Evolutionary conservation across 2,797 vertebrate species (phyloP).

Genomic region (Hylomyscus alleni): DNA sequence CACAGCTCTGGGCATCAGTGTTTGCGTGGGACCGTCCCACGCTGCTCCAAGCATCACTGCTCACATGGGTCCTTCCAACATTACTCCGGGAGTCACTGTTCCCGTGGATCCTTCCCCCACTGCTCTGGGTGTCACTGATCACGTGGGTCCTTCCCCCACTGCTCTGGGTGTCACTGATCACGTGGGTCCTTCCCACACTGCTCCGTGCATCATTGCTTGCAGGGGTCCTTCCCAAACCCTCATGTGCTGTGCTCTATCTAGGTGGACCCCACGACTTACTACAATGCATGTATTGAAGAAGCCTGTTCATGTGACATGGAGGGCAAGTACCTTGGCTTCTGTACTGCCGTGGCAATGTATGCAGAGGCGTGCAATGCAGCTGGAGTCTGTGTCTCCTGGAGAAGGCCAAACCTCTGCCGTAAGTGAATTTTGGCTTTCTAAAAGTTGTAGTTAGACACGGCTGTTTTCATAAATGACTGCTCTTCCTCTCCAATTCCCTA

Average conservation of each 20-base stretch:
- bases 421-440: conserved; percentile 78
- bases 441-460: neutral
- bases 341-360: conserved; percentile 92
- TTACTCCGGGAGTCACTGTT: neutral
- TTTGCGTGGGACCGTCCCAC: neutral
- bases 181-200: neutral
- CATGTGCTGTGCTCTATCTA: conserved; percentile 70
- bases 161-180: accelerated
- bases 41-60: neutral
- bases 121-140: neutral
- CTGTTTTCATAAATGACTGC: neutral
- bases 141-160: neutral
- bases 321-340: conserved; percentile 93
- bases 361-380: conserved; percentile 91
- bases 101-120: neutral
- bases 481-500: neutral
- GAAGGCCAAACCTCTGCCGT: conserved; percentile 93
- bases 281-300: conserved; percentile 91
- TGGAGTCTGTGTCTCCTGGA: conserved; percentile 91
- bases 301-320: conserved; percentile 93
- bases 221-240: neutral
- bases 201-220: accelerated
- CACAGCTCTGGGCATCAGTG: neutral
- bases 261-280: conserved; percentile 92
- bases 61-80: neutral